Evolutionary conservation across 2,113 vertebrate species (phyloP), one percentile per base, ranked within the genome.

Genomic region (Cyrtonyx montezumae): DNA sequence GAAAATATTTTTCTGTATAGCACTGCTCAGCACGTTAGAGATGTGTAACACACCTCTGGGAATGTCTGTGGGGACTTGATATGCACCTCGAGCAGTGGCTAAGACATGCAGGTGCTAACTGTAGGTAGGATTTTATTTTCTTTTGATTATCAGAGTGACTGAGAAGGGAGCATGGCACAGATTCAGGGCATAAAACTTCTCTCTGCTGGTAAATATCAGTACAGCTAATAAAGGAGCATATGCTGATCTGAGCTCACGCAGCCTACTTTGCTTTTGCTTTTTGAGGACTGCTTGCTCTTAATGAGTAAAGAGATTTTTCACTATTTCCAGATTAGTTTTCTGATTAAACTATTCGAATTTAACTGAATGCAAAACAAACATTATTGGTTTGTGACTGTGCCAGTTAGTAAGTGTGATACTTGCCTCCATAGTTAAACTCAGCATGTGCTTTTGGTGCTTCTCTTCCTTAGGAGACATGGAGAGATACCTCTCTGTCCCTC

Each of bases 301-400:
- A 88, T 68, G 69, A 88, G 45, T 69, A 42, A 83, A 84, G 79
- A 80, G 61, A 56, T 93, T 78, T 84, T 74, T 48, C 36, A 12
- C 43, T 84, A 36, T 84, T 95, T 94, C 42, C 36, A 87, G 62
- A 81, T 82, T 67, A 51, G 37, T 88, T 83, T 92, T 77, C 70
- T 92, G 83, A 83, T 92, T 84, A 73, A 90, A 71, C 70, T 78
- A 25, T 42, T 91, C 19, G 59, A 82, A 74, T 51, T 69, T 79
- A 82, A 78, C 75, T 61, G 56, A 81, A 86, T 71, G 28, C 53
- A 68, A 59, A 94, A 25, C 3, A 7, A 92, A 42, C 13, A 3
- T 65, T 59, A 73, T 3, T 65, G 55, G 32, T 37, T 70, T 56
- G 73, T 2, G 6, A 17, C 56, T 30, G 21, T 80, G 48, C 58